Percentiles rank a stretch among this genome's conserved stretches.
phyloP scores from a whole-genome alignment of 2,113 vertebrate genomes.

The Furnarius figulus region DNA sequence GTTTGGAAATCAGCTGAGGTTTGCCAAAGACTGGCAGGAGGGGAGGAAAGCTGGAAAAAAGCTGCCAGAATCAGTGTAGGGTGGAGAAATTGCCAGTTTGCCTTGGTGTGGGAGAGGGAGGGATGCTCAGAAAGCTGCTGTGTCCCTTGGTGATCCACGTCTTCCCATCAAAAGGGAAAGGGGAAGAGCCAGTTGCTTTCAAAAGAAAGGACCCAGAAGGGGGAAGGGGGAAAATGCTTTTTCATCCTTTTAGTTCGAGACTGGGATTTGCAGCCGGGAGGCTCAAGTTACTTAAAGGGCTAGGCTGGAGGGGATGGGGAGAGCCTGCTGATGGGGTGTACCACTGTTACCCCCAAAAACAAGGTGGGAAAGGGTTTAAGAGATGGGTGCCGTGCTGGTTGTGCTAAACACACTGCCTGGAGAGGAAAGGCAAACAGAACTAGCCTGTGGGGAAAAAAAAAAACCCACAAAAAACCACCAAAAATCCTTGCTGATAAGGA shows the following conservation, averaged over 20 bases:
- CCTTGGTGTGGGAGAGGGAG: not conserved
- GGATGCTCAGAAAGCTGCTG: not conserved
- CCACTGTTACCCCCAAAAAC: fast-evolving
- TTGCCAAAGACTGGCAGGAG: not conserved
- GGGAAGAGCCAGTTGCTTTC: not conserved
- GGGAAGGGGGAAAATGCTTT: not conserved
- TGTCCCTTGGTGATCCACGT: not conserved
- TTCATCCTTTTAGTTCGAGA: not conserved
- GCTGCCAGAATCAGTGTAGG: not conserved
- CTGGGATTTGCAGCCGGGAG: not conserved
- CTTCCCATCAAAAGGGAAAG: not conserved
- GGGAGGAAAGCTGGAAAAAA: not conserved
- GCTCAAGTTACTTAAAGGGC: constrained; percentile 31
- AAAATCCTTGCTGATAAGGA: not conserved
- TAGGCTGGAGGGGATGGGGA: not conserved
- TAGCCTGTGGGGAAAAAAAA: not conserved
- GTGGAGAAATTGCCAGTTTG: not conserved
- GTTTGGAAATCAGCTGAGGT: constrained; percentile 11
- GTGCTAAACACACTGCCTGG: not conserved
- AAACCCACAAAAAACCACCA: not conserved
- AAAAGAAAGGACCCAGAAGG: not conserved
- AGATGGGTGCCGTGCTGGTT: not conserved
- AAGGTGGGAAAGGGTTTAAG: not conserved
- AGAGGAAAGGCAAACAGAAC: not conserved
- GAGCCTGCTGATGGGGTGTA: fast-evolving